Evolutionary conservation across 1,140 invertebrate genomes (phyloP), one percentile per base, ranked within the genome.

Genomic region (Bilobella aurantiaca): DNA sequence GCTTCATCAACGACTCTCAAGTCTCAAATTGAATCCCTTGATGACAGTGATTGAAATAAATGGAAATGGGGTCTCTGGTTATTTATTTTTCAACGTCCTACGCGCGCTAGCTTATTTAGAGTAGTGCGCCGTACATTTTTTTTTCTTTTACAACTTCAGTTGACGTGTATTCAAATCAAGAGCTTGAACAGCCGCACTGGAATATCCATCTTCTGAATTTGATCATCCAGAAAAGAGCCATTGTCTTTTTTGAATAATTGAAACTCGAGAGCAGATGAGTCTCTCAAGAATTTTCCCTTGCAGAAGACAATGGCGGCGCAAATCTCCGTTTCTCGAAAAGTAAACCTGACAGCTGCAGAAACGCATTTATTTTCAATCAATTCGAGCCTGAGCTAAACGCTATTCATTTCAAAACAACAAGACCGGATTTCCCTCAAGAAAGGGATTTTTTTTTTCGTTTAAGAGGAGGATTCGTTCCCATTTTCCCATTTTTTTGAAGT

Each of bases 1-100:
- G 34, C 34, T 42, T 42, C 34, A 42, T 53, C 49, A 53, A 53
- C 14, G 14, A 53, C 25, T 53, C 49, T 53, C 25, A 53, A 23
- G 12, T 53, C 23, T 53, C 25, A 53, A 53, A 53, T 23, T 3
- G 12, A 53, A 53, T 53, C 49, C 23, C 49, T 23, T 53, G 49
- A 53, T 53, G 49, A 53, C 49, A 53, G 49, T 53, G 49, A 53
- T 14, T 53, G 49, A 53, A 53, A 23, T 53, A 53, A 53, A 53
- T 53, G 14, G 49, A 53, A 53, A 53, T 53, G 49, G 12, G 3
- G 12, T 53, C 49, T 23, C 21, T 16, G 12, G 14, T 5, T 53
- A 5, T 23, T 14, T 53, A 53, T 53, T 53, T 16, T 53, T 53
- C 23, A n/a, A n/a, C n/a, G n/a, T n/a, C n/a, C n/a, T n/a, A n/a